These are phyloP conservation scores for Sakesphorus luctuosus DNA, from an alignment of 2,113 vertebrate genomes.

Conservation along the genomic window DNA sequence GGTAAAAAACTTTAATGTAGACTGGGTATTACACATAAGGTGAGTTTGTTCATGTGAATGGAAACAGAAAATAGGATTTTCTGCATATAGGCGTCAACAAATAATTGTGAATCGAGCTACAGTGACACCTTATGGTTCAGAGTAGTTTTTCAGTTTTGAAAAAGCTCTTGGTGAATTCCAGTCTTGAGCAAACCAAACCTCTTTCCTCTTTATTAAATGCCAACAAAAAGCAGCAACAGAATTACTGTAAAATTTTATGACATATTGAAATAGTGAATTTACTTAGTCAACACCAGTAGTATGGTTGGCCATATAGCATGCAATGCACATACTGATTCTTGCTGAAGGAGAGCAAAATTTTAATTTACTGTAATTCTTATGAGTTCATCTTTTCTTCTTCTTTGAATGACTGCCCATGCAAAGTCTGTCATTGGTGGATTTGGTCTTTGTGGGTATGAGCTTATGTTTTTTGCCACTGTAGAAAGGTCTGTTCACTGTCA, in stretches of 20 bases:
- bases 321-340: neutral
- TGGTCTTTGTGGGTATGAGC: neutral
- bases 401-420: neutral
- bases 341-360: neutral
- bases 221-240: neutral
- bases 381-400: neutral
- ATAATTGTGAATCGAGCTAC: neutral
- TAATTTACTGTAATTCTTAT: neutral
- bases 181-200: neutral
- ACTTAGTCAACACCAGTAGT: neutral
- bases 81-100: neutral
- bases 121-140: constrained; percentile 61
- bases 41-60: neutral
- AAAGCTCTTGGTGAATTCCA: neutral
- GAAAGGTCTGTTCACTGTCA: neutral
- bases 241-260: neutral
- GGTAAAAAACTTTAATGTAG: neutral
- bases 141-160: neutral
- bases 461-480: neutral
- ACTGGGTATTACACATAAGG: neutral
- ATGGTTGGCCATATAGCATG: neutral
- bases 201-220: neutral
- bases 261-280: neutral
- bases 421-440: neutral
- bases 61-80: constrained; percentile 29